Conservation (phyloP, 2,797 vertebrate genomes). For the Eulemur mongoz region DNA sequence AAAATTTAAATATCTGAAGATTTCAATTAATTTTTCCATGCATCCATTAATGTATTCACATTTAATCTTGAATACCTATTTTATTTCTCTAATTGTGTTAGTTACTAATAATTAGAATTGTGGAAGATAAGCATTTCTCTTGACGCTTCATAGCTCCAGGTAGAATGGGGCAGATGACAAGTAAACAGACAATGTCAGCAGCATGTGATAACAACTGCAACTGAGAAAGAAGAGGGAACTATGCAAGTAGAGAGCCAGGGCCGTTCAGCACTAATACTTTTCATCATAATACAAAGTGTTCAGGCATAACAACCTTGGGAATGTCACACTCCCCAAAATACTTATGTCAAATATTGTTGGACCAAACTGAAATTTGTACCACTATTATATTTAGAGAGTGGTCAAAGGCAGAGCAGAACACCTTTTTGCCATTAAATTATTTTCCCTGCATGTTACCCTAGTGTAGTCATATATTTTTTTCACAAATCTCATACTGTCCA, state of each 20-base stretch:
- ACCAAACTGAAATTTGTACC: background rate
- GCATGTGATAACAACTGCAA: background rate
- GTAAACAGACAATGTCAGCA: background rate
- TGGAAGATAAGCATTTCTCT: background rate
- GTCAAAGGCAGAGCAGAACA: background rate
- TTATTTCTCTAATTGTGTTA: background rate
- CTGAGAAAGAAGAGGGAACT: background rate
- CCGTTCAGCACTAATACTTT: background rate
- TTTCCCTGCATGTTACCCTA: background rate
- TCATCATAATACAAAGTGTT: accelerated
- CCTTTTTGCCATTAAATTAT: background rate
- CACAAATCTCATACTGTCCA: background rate
- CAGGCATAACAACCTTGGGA: background rate
- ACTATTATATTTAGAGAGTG: background rate
- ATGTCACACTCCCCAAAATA: background rate
- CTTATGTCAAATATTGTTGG: background rate
- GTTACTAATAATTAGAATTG: background rate
- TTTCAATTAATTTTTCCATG: slow-evolving; percentile 3
- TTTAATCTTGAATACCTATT: background rate
- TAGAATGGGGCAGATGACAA: background rate
- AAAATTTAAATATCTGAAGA: background rate
- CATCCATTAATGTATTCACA: background rate
- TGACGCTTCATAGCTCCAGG: background rate
- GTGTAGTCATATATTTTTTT: background rate
- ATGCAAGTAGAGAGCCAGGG: background rate